A percentile compares a stretch with the other conserved stretches of the same genome.
These are phyloP conservation scores for Drosophila yakuba DNA, from an alignment of 1,140 invertebrate genomes.

Conservation along the genomic window DNA sequence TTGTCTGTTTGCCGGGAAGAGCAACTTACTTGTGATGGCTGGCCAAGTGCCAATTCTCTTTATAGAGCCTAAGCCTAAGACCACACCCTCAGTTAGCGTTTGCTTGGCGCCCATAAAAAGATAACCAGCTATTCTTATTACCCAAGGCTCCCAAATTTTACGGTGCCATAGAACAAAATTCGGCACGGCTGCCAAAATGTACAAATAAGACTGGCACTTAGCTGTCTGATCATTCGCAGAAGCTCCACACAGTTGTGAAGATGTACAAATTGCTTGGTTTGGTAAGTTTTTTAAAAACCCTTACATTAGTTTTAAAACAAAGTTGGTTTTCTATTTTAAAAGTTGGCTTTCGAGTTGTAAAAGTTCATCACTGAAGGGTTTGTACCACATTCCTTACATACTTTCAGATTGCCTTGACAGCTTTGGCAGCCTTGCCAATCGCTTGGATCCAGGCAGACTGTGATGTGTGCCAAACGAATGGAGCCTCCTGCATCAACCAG, in stretches of 20 bases:
- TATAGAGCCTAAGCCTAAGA: conserved; percentile 28
- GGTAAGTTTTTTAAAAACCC: background rate
- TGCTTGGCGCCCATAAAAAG: conserved; percentile 41
- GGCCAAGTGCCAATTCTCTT: conserved; percentile 37
- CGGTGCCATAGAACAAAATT: conserved; percentile 30
- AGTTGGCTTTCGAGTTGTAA: background rate
- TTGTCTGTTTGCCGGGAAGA: conserved; percentile 20
- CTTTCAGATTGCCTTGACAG: conserved; percentile 14
- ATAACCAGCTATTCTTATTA: conserved; percentile 21
- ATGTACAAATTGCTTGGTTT: conserved; percentile 13
- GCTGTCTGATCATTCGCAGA: conserved; percentile 13
- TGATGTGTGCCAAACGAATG: conserved; percentile 70
- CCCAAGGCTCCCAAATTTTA: conserved; percentile 26
- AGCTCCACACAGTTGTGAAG: conserved; percentile 5
- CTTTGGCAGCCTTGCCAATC: conserved; percentile 19
- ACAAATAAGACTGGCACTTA: conserved; percentile 1
- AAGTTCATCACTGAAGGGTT: background rate
- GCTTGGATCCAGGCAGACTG: conserved; percentile 40
- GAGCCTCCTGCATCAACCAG: conserved; percentile 70
- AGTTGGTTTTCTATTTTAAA: background rate
- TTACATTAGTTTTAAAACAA: background rate
- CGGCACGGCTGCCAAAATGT: conserved; percentile 37
- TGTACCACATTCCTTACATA: background rate
- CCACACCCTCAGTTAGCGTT: conserved; percentile 26
- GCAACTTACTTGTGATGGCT: conserved; percentile 19